phyloP scores from a whole-genome alignment of 2,888 invertebrate species.

The Tethea ocularis region DNA sequence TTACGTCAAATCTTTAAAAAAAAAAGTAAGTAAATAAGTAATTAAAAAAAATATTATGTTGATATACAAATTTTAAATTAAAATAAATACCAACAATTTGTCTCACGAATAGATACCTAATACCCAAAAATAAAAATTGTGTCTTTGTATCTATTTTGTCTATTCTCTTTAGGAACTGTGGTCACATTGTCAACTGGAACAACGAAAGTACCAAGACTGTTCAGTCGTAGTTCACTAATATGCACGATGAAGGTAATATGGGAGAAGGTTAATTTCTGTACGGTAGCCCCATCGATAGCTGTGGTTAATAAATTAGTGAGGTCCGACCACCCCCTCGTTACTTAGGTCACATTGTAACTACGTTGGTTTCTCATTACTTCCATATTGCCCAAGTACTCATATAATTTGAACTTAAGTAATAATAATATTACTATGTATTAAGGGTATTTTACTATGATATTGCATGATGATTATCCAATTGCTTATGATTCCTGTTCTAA shows the following conservation, averaged over 20 bases:
- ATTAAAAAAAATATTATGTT: too few species aligned
- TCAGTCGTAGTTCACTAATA: constrained; percentile 46
- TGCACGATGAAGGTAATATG: constrained; percentile 72
- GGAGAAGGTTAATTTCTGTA: constrained; percentile 78
- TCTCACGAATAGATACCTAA: too few species aligned
- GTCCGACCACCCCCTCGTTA: constrained; percentile 62
- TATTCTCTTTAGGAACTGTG: too few species aligned
- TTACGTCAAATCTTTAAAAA: too few species aligned
- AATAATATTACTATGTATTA: constrained; percentile 1
- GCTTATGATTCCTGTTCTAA: too few species aligned
- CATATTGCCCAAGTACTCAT: constrained; percentile 29
- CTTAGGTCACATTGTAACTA: constrained; percentile 55
- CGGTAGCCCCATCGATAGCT: constrained; percentile 67
- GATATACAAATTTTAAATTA: too few species aligned
- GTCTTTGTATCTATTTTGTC: too few species aligned
- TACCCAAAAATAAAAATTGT: too few species aligned
- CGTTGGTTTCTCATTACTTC: constrained; percentile 55
- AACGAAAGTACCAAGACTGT: constrained; percentile 49
- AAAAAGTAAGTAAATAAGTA: too few species aligned
- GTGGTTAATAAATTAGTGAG: constrained; percentile 80
- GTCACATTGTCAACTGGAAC: too few species aligned
- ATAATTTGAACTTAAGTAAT: not conserved
- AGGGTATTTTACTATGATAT: not conserved
- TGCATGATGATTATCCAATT: not conserved
- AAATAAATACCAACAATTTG: too few species aligned